Conservation (phyloP, 1,140 invertebrate species). For the Diuraphis noxia region DNA sequence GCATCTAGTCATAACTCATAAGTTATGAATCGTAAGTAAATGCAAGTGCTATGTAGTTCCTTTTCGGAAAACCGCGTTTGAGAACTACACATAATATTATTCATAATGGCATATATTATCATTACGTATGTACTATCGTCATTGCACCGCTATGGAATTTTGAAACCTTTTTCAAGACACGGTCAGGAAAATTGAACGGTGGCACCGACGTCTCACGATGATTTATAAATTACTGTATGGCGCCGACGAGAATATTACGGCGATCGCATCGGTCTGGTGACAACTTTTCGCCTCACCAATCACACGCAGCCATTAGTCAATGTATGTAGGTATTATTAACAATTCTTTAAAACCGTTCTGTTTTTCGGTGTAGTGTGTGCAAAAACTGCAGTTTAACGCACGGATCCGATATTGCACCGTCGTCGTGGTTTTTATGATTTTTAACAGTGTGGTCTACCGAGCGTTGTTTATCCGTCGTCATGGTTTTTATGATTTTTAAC, state of each 20-base stretch:
- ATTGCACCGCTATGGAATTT: neutral
- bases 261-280: neutral
- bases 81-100: neutral
- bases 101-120: neutral
- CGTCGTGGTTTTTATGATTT: neutral
- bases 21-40: neutral
- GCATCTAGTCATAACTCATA: neutral
- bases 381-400: no score
- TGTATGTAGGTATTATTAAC: neutral
- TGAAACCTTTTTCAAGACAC: neutral
- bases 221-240: neutral
- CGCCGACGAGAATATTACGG: neutral
- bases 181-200: neutral
- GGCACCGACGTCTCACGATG: neutral
- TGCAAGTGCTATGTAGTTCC: neutral
- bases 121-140: neutral
- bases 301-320: neutral
- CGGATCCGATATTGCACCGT: neutral
- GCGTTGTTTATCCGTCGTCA: neutral
- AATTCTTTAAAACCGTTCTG: neutral
- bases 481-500: no score
- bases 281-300: neutral
- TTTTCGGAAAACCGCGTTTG: neutral
- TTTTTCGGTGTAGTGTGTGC: neutral
- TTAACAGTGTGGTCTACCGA: neutral